Conservation (phyloP, 1,140 invertebrate genomes). For the Gryllus bimaculatus region DNA sequence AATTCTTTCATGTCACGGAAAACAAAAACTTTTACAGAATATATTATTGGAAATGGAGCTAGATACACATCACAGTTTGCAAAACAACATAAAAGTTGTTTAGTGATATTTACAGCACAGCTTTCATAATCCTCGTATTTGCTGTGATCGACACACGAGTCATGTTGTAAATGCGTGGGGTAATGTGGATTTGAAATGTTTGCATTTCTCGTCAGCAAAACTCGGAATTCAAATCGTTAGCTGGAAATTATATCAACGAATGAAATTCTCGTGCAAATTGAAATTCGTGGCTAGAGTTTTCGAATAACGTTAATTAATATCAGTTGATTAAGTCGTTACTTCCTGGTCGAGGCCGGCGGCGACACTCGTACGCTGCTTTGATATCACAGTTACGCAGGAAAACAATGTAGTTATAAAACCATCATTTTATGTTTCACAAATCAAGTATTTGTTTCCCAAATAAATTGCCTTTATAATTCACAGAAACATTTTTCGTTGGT, state of each 20-base stretch:
- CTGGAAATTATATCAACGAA: background rate
- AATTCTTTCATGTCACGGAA: background rate
- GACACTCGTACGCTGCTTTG: background rate
- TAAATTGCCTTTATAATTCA: no score
- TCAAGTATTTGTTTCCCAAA: no score
- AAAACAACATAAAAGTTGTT: background rate
- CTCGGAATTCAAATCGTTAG: background rate
- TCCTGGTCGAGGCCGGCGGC: background rate
- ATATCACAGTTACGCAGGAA: no score
- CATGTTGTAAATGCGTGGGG: background rate
- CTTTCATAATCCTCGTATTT: conserved; percentile 1
- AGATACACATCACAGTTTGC: no score
- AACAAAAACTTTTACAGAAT: background rate
- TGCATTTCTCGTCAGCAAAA: background rate
- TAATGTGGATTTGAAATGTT: background rate
- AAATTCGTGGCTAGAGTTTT: background rate
- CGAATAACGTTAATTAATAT: background rate
- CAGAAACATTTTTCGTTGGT: no score
- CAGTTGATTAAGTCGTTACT: background rate
- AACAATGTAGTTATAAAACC: no score
- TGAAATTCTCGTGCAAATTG: background rate
- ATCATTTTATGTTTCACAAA: no score
- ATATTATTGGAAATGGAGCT: no score
- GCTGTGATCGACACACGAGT: background rate
- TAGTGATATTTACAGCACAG: background rate